phyloP scores from a whole-genome alignment of 2,888 invertebrate species.

The Epinotia ramella region DNA sequence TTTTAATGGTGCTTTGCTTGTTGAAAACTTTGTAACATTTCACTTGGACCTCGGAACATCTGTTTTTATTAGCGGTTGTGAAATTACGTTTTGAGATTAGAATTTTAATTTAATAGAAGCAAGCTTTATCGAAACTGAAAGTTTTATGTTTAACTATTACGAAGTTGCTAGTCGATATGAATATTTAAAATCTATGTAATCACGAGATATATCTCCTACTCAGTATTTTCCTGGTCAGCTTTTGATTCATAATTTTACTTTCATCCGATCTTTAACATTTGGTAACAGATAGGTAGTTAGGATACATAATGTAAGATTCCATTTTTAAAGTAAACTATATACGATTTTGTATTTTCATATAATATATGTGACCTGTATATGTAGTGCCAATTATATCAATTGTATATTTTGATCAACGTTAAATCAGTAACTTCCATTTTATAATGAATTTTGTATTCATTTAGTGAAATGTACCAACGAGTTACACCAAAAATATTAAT shows the following conservation, averaged over 20 bases:
- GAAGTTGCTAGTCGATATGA: conserved; percentile 68
- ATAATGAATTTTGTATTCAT: conserved; percentile 54
- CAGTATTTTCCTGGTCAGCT: conserved; percentile 35
- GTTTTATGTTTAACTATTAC: conserved; percentile 51
- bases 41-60: conserved; percentile 56
- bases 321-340: conserved; percentile 52
- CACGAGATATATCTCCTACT: conserved; percentile 31
- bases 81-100: conserved; percentile 71
- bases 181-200: conserved; percentile 48
- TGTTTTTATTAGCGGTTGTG: conserved; percentile 75
- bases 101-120: conserved; percentile 62
- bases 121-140: conserved; percentile 54
- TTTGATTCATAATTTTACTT: conserved; percentile 28
- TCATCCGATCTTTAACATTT: conserved; percentile 25
- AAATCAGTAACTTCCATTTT: conserved; percentile 66
- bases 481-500: conserved; percentile 33
- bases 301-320: conserved; percentile 45
- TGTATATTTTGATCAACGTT: conserved; percentile 63
- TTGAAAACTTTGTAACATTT: conserved; percentile 59
- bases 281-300: conserved; percentile 39
- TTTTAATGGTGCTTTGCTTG: conserved; percentile 73
- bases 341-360: conserved; percentile 76
- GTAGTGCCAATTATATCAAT: conserved; percentile 79
- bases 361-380: conserved; percentile 76
- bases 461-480: conserved; percentile 40